A percentile compares a stretch with the other conserved stretches of the same genome.
Conservation (phyloP, 2,797 vertebrate species). For the Parotocinclus haroldoi region DNA sequence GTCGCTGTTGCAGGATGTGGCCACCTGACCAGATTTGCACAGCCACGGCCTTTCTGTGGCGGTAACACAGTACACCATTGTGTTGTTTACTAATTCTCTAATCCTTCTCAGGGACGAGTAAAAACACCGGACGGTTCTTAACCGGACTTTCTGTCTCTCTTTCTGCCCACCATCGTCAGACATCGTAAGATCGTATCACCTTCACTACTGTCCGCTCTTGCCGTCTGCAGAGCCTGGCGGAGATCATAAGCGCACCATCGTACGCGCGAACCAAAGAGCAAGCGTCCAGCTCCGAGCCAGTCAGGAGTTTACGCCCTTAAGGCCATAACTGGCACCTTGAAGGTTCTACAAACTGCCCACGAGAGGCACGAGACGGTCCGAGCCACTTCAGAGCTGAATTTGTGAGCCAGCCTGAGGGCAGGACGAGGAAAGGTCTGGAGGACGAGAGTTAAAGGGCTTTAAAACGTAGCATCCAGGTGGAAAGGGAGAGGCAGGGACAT, state of each 20-base stretch:
- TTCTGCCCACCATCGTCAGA: not conserved
- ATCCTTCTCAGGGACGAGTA: too few relatives aligned
- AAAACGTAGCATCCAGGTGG: too few relatives aligned
- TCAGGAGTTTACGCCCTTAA: not conserved
- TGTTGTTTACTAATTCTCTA: too few relatives aligned
- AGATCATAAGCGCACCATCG: too few relatives aligned
- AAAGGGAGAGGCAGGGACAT: not conserved
- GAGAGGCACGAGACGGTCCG: not conserved
- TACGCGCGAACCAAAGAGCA: not conserved
- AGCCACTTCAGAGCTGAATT: constrained; percentile 2
- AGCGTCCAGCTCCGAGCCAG: not conserved
- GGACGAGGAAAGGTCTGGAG: not conserved
- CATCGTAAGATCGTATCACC: constrained; percentile 4
- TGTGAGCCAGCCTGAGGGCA: constrained; percentile 3
- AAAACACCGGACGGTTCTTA: too few relatives aligned
- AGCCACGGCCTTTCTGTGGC: too few relatives aligned
- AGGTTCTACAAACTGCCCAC: not conserved
- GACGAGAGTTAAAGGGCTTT: too few relatives aligned
- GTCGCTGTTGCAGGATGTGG: too few relatives aligned
- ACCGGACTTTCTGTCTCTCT: constrained; percentile 2
- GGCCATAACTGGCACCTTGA: not conserved
- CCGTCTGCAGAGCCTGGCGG: not conserved
- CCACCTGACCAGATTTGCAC: too few relatives aligned
- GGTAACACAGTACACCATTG: too few relatives aligned
- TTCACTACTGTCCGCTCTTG: not conserved